Base-by-base conservation (phyloP, 2,888 invertebrate species). In the Papilio elwesi region DNA sequence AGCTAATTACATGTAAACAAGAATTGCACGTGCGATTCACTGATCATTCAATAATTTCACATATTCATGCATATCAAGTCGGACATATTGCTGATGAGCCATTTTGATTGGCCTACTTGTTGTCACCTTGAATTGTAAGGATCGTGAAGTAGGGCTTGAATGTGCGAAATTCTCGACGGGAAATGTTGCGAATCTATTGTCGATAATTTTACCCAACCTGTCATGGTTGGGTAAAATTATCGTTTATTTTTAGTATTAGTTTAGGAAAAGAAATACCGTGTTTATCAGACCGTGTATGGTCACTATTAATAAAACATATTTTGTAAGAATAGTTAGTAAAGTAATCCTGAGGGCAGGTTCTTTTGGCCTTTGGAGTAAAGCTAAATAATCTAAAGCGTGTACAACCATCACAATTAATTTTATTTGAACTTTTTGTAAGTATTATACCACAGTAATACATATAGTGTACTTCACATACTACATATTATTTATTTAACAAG, bases 31-130 rank as follows among this genome's bases (percentile, higher is more conserved):
- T 48, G 47, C 43, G 49, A 65, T 59, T 66, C 52, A 16, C 26
- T 59, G 51, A 66, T 52, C 26, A 38, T 66, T 59, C 13, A 36
- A 65, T 53, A 71, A 71, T 65, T 65, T 70, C 15, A 71, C 38
- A 26, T 52, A 49, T 49, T 51, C 10, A 52, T 59, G 26, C 51
- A n/a, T n/a, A 13, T 71, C 49, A 16, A 66, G 48, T 36, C n/a
- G 52, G n/a, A n/a, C 13, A 55, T 47, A n/a, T 57, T 64, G 52
- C 11, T 13, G 47, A 68, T 68, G 26, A 16, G 68, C 43, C 26
- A 26, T 48, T 48, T 68, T 47, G 26, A 15, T n/a, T 55, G 16
- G 51, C 57, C 49, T 16, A 57, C 57, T 66, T 71, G 43, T 38
- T 59, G 59, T 71, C 48, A 57, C 68, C 66, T 71, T 71, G 59